Conservation (phyloP, 2,888 invertebrate species). For the Anthrax anthrax region DNA sequence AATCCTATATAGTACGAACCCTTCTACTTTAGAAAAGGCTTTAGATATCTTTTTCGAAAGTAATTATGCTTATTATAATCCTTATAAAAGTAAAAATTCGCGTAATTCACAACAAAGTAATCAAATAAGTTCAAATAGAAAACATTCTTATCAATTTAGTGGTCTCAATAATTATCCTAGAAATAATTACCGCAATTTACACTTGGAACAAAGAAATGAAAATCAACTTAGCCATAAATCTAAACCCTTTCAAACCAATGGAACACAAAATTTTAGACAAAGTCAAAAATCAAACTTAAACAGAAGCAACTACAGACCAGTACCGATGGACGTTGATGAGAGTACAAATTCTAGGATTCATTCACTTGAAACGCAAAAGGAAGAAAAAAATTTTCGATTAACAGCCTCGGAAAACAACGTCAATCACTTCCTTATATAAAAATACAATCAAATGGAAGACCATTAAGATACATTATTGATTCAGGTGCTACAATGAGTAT, state of each 20-base stretch:
- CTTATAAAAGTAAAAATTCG: neutral
- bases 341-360: neutral
- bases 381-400: conserved; percentile 5
- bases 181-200: neutral
- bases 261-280: neutral
- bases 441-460: conserved; percentile 5
- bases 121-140: no score
- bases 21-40: neutral
- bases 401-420: conserved; percentile 2
- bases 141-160: neutral
- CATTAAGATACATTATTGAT: conserved; percentile 6
- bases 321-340: conserved; percentile 3
- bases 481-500: conserved; percentile 8
- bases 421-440: conserved; percentile 10
- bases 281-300: no score
- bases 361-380: neutral
- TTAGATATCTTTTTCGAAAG: conserved; percentile 1
- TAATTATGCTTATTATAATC: conserved; percentile 3
- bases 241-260: no score
- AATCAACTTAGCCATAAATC: neutral
- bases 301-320: neutral
- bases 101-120: neutral
- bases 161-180: neutral
- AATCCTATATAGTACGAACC: conserved; percentile 3
- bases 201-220: neutral